A percentile compares a stretch with the other conserved stretches of the same genome.
Conservation (phyloP, 2,888 invertebrate genomes). For the Dugesia japonica region DNA sequence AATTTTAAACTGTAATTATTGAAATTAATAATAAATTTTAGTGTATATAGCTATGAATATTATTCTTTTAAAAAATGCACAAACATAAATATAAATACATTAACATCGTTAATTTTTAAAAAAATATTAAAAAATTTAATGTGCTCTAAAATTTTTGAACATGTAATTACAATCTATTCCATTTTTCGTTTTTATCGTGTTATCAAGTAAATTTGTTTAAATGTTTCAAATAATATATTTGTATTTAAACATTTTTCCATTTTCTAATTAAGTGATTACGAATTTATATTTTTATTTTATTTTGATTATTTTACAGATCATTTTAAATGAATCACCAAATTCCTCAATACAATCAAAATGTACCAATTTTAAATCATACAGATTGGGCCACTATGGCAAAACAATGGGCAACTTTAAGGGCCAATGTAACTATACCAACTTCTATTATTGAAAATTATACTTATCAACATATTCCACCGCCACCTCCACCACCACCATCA, state of each 20-base stretch:
- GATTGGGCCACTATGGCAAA: background rate
- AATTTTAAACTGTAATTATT: too few relatives aligned
- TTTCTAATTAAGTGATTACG: background rate
- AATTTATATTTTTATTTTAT: too few relatives aligned
- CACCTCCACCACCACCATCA: background rate
- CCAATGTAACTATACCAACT: background rate
- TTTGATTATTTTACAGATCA: background rate
- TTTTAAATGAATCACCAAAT: background rate
- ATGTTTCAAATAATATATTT: background rate
- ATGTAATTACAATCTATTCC: too few relatives aligned
- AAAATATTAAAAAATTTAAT: too few relatives aligned
- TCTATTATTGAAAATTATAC: background rate
- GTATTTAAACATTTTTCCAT: slow-evolving; percentile 4
- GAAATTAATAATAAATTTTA: too few relatives aligned
- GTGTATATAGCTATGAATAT: too few relatives aligned
- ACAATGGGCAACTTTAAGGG: background rate
- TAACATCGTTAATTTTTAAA: too few relatives aligned
- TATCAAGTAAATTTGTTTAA: background rate
- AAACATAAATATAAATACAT: too few relatives aligned
- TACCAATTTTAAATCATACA: background rate
- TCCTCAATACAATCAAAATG: slow-evolving; percentile 2
- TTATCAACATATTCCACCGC: background rate
- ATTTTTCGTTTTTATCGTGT: too few relatives aligned
- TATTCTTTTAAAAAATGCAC: too few relatives aligned
- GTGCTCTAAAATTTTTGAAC: too few relatives aligned